Evolutionary conservation across 1,140 invertebrate genomes (phyloP), one percentile per base, ranked within the genome.

Genomic region (Xylocopa sonorina): DNA sequence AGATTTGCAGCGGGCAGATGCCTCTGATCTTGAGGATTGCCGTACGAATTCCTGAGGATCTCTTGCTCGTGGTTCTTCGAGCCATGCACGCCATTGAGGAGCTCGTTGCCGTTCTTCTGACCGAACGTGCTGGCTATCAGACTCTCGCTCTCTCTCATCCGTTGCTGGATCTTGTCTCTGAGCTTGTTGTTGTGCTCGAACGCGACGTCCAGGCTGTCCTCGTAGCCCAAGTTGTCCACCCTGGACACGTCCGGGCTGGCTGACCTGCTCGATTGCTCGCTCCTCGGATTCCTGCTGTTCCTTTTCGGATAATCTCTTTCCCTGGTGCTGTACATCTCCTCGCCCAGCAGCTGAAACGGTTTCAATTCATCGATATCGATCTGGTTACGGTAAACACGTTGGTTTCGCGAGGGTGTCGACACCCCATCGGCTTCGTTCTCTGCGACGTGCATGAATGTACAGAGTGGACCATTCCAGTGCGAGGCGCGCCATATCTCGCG

Each of bases 161-260:
- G 88, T 41, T 91, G 91, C n/a, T 93, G 91, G 12, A 93, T 93
- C 48, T 93, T 93, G 50, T 93, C 91, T 0, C 92, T 88, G 0
- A 93, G 78, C 63, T 93, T 93, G 75, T 93, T 93, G 72, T 93
- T 93, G 68, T 93, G 88, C 46, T 93, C 92, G 51, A 93, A 93
- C 0, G 92, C 92, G 0, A 93, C 92, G 43, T 93, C 91, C 18
- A 93, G 79, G 64, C 92, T 93, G 51, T 93, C 92, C 55, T 93
- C 92, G 69, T 93, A 92, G 14, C 90, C 87, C 3, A 91, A 80
- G 60, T 92, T 92, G 50, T 89, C 90, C 7, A 78, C 85, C 24
- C 82, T 86, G 10, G 85, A 89, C 3, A 78, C 67, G 34, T 90
- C 89, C 0, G 89, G 89, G 72, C 87, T 90, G n/a, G 81, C 86